Conservation (phyloP, 2,797 vertebrate species). For the Gymnoscopelus microlampas region DNA sequence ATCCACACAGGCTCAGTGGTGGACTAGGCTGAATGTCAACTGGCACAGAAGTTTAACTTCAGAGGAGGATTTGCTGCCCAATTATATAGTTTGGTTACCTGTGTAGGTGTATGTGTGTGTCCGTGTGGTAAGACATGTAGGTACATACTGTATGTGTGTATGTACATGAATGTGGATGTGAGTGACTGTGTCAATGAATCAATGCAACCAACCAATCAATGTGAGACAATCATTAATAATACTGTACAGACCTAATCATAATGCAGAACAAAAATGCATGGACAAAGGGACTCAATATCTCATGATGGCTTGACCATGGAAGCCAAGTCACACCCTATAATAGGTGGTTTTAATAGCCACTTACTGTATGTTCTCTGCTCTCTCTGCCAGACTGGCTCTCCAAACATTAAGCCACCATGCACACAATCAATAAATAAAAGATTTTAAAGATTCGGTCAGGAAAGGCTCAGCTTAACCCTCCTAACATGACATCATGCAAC, state of each 20-base stretch:
- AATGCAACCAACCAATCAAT: no score
- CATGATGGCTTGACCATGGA: slow-evolving; percentile 32
- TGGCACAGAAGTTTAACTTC: slow-evolving; percentile 64
- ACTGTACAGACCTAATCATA: background rate
- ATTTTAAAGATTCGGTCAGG: background rate
- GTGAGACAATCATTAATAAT: no score
- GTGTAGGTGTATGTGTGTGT: slow-evolving; percentile 13
- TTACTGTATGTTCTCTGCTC: slow-evolving; percentile 16
- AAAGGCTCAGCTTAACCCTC: slow-evolving; percentile 2
- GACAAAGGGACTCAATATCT: slow-evolving; percentile 41
- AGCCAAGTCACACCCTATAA: slow-evolving; percentile 23
- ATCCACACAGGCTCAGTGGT: slow-evolving; percentile 61
- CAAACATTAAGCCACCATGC: background rate
- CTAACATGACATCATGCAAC: background rate
- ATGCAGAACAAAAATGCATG: slow-evolving; percentile 26
- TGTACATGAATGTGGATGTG: background rate
- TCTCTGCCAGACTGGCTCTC: background rate
- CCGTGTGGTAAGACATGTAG: background rate
- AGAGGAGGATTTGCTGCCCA: slow-evolving; percentile 65
- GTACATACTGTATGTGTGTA: no score
- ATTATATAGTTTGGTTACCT: slow-evolving; percentile 56
- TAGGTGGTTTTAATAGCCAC: slow-evolving; percentile 24
- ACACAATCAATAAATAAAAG: slow-evolving; percentile 15
- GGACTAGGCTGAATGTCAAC: slow-evolving; percentile 68
- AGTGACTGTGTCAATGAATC: background rate